Evolutionary conservation across 2,888 invertebrate genomes (phyloP), one percentile per base, ranked within the genome.

Genomic region (Phanerotoma sp.): DNA sequence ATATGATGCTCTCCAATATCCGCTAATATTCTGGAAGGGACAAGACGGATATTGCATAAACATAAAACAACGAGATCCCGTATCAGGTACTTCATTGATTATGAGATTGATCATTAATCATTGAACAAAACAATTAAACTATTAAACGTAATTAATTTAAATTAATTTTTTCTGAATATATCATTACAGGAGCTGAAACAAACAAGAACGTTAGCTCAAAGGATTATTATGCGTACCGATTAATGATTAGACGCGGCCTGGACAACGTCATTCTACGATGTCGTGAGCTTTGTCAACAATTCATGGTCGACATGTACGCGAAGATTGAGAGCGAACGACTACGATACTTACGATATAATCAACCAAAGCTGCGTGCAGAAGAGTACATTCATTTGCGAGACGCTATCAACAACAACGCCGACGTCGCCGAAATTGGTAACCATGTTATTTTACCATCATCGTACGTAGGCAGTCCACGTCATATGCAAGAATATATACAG

Each of bases 291-390:
- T 71, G 66, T 50, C 67, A 73, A 42, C 74, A 76, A 58, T 76
- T 60, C 56, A 50, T 65, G n/a, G 75, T 77, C 28, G 71, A 77
- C 57, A 73, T 73, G 73, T 77, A 73, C 54, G 73, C 60, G 2
- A 76, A 76, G 66, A 67, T 77, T 10, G 74, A 77, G 58, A 68
- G 62, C 5, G 74, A 75, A 66, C 67, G 72, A 32, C 53, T 76
- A 22, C 35, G 40, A 45, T 77, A 55, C 59, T 61, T 77, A 13
- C 51, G 68, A 37, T 63, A 59, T 13, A 74, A 74, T 53, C 68
- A 74, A 60, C 21, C 41, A n/a, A 65, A 73, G 57, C 55, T 73
- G 25, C 66, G 72, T 42, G 38, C 65, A 22, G 64, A 75, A 60
- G 60, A 75, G 7, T 75, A 68, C 57, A 70, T 73, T 51, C 64